Evolutionary conservation across 2,797 vertebrate genomes (phyloP).

Genomic region (Pelochelys cantorii): DNA sequence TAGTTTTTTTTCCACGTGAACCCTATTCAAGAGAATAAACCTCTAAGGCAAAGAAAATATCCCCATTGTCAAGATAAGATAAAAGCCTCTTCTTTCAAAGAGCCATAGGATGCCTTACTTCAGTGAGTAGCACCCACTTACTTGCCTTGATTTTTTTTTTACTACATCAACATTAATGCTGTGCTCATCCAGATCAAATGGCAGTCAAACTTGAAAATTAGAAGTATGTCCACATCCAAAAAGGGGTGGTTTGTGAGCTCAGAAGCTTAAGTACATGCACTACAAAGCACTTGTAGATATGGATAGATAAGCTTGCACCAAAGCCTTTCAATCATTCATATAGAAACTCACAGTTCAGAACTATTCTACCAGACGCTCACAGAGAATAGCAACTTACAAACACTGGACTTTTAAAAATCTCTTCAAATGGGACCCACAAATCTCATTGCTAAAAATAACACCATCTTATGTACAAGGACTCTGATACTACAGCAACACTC

Average conservation of each 20-base stretch:
- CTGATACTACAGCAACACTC: not conserved
- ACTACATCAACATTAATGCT: not conserved
- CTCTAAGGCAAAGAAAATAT: rapidly evolving
- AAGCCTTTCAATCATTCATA: not conserved
- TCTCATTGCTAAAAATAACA: not conserved
- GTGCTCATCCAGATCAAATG: not conserved
- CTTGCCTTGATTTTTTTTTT: not conserved
- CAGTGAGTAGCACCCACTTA: rapidly evolving
- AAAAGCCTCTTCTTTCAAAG: not conserved
- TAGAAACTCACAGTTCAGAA: not conserved
- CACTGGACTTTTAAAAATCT: not conserved
- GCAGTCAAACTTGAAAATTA: not conserved
- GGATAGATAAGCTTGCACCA: not conserved
- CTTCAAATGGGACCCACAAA: not conserved
- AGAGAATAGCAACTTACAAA: not conserved
- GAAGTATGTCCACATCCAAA: not conserved
- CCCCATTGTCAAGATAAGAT: not conserved
- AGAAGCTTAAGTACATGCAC: not conserved
- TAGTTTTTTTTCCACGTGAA: not conserved
- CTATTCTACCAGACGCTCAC: not conserved
- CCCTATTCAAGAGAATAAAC: not conserved
- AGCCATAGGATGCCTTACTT: not conserved
- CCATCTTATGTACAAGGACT: not conserved
- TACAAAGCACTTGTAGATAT: not conserved
- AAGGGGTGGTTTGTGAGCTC: not conserved